Conservation (phyloP, 2,797 vertebrate genomes). For the Sebastes variabilis region DNA sequence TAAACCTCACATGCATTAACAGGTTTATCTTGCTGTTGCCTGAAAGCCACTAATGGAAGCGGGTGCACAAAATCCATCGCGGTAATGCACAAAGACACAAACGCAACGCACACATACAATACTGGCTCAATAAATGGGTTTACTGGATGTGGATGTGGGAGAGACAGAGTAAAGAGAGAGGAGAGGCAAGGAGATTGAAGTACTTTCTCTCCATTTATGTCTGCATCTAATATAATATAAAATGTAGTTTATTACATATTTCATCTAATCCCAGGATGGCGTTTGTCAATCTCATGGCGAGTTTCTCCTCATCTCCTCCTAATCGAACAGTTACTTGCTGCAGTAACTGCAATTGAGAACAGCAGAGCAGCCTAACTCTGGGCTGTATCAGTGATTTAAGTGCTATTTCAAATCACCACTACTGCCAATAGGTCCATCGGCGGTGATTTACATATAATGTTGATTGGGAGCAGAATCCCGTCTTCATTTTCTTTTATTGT, state of each 20-base stretch:
- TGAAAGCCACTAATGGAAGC: constrained; percentile 75
- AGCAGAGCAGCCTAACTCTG: constrained; percentile 23
- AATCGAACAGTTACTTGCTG: constrained; percentile 25
- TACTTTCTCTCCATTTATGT: constrained; percentile 24
- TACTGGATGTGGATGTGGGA: constrained; percentile 42
- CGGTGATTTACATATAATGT: constrained; percentile 51
- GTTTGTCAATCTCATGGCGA: constrained; percentile 6
- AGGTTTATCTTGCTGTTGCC: constrained; percentile 42
- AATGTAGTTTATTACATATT: constrained; percentile 12
- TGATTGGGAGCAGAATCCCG: constrained; percentile 30
- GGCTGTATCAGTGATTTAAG: constrained; percentile 54
- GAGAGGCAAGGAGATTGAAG: not conserved
- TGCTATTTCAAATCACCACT: constrained; percentile 33
- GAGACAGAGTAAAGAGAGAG: constrained; percentile 4
- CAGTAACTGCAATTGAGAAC: constrained; percentile 8
- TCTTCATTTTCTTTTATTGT: constrained; percentile 54
- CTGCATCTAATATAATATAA: constrained; percentile 13
- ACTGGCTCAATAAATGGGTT: constrained; percentile 61
- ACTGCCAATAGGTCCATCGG: constrained; percentile 31
- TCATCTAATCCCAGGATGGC: constrained; percentile 1
- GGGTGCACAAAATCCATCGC: constrained; percentile 48
- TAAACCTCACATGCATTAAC: constrained; percentile 58
- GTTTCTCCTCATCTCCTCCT: constrained; percentile 26
- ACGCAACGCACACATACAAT: constrained; percentile 26
- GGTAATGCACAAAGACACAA: constrained; percentile 41